These are phyloP conservation scores for Aphidoletes aphidimyza DNA, from an alignment of 2,888 invertebrate species.

Conservation along the genomic window DNA sequence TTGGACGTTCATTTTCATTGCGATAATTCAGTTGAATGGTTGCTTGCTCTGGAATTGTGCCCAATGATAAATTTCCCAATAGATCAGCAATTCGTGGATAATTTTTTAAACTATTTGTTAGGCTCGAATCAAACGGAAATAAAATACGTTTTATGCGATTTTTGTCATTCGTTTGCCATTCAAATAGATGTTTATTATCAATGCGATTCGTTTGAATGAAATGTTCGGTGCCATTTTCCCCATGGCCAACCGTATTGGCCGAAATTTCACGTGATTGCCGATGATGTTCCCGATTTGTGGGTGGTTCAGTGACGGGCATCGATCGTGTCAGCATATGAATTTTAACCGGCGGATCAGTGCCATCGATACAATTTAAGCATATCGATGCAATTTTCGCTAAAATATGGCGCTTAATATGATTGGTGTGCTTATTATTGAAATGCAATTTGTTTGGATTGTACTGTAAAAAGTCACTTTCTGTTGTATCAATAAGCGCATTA, in stretches of 20 bases:
- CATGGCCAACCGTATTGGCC: too few species aligned
- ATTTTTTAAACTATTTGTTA: not conserved
- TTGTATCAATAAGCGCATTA: not conserved
- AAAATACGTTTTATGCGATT: not conserved
- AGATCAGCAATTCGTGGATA: constrained; percentile 25
- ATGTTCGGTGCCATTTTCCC: too few species aligned
- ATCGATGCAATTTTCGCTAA: not conserved
- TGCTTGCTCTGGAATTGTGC: not conserved
- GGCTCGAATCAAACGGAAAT: not conserved
- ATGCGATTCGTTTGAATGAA: not conserved
- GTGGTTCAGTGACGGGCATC: not conserved
- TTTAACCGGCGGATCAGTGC: not conserved
- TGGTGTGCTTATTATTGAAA: constrained; percentile 2
- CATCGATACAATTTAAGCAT: not conserved
- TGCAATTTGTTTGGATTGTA: not conserved
- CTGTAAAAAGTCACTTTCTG: not conserved
- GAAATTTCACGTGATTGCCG: too few species aligned
- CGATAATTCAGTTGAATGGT: not conserved
- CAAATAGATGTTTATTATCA: too few species aligned
- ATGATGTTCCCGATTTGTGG: not conserved
- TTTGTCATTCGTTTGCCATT: not conserved
- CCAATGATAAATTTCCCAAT: constrained; percentile 18
- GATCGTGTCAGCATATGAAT: not conserved
- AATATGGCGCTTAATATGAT: not conserved
- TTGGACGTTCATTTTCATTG: not conserved